Base-by-base conservation (phyloP, 1,140 invertebrate species). In the Lepidostoma basale region DNA sequence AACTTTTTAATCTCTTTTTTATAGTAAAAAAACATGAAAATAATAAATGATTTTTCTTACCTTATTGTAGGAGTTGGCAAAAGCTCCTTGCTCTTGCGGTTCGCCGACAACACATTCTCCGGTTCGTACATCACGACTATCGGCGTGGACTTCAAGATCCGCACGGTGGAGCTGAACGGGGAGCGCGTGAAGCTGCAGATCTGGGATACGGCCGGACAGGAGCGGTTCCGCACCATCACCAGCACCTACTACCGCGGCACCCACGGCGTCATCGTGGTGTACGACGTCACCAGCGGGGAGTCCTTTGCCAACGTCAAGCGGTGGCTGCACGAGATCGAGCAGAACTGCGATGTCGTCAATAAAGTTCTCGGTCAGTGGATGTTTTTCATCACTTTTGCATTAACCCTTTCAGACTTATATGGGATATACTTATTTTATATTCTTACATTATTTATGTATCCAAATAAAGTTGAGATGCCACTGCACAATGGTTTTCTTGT, bases 61-160 rank as follows among this genome's bases (percentile, higher is more conserved):
- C n/a, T n/a, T n/a, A 76, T 88, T 88, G 62, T 81, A 98, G 96
- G 97, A 84, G 97, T 99, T 71, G 97, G 98, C 45, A 99, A 99
- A 84, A 98, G 96, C 83, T 98, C 96, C 76, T 85, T 99, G 28
- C 86, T 99, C n/a, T 84, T 99, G 62, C 85, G 97, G 69, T 99
- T 99, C 83, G 95, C 97, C 28, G 98, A 99, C 80, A 98, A 98
- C 83, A 97, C 95, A 68, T 99, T 99, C 80, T 94, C 94, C 76
- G 95, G 96, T 67, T 98, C 92, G 86, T 99, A 99, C 77, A 99
- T 99, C 77, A 99, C 97, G 36, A 99, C 98, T 23, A 99, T 99
- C 82, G 98, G 98, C 62, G 98, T 99, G 28, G 98, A 99, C 85
- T 99, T 99, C 81, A 99, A 99, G 88, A 99, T 99, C 76, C 88